phyloP scores from a whole-genome alignment of 1,140 invertebrate species.

The Pachypeltis micranthus region DNA sequence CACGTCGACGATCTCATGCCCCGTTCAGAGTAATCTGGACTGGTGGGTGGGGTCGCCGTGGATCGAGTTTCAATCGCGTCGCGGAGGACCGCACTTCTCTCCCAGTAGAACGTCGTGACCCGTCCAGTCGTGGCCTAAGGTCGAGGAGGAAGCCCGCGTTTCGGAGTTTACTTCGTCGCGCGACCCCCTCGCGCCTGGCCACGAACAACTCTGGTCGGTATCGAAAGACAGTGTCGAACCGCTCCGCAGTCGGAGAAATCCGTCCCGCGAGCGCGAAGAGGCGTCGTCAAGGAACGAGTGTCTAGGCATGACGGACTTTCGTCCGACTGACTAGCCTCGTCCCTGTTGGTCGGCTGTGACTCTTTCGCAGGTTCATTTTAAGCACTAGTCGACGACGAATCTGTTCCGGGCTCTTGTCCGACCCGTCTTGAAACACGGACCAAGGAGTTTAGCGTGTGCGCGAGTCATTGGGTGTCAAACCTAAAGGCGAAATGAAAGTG shows the following conservation, averaged over 20 bases:
- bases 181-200: conserved; percentile 1
- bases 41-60: conserved; percentile 1
- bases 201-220: conserved; percentile 11
- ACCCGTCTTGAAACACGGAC: no score
- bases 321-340: no score
- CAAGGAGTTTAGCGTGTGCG: no score
- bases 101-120: conserved; percentile 36
- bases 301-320: no score
- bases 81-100: conserved; percentile 18
- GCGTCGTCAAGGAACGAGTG: no score
- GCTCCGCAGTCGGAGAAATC: conserved; percentile 11
- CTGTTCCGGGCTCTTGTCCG: no score
- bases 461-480: no score
- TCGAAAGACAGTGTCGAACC: conserved; percentile 18
- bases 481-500: no score
- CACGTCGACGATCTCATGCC: conserved; percentile 22
- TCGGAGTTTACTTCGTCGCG: conserved; percentile 27
- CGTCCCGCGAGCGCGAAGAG: background rate
- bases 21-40: background rate
- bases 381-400: no score
- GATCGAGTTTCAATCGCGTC: background rate
- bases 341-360: no score
- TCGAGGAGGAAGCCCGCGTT: conserved; percentile 29
- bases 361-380: no score
- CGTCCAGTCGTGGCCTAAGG: conserved; percentile 32